Evolutionary conservation across 2,888 invertebrate species (phyloP), one percentile per base, ranked within the genome.

Genomic region (Halocaridina rubra): DNA sequence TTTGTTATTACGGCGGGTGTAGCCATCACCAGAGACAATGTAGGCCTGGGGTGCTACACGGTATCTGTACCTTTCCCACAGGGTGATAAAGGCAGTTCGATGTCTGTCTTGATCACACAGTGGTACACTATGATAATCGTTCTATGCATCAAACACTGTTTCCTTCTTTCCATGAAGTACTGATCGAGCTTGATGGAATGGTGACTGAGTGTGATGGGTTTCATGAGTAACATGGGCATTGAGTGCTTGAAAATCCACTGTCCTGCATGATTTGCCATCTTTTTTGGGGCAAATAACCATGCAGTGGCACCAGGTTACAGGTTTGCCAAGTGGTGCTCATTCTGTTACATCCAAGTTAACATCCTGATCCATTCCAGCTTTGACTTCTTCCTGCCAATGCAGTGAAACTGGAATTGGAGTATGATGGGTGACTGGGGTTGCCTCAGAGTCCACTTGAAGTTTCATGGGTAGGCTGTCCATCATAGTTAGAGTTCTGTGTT

Each of bases 51-150:
- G n/a, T n/a, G n/a, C n/a, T n/a, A n/a, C n/a, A n/a, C n/a, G n/a
- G n/a, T 76, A 80, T 5, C 61, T 59, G n/a, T 81, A 85, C 0
- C 80, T 69, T 3, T 80, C 85, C 29, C 30, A 85, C 13, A 57
- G 53, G 2, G 69, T 80, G 24, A 85, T 80, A 39, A 81, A 80
- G 5, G 79, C 64, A 3, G 79, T 72, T 0, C 30, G 19, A 24
- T 80, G 67, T 8, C 30, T 10, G 76, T 80, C 69, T 8, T 75
- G 33, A 16, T 0, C 10, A 5, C 29, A n/a, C 0, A 80, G 64
- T 19, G 61, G 71, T 0, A 80, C 71, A 57, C 80, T 76, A 29
- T 76, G 69, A n/a, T 76, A 80, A 0, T 57, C 53, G 39, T 76
- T 81, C 80, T 69, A 85, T 2, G 76, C 71, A 78, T 80, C 75